Conservation (phyloP, 2,797 vertebrate genomes). For the Siniperca undulata region DNA sequence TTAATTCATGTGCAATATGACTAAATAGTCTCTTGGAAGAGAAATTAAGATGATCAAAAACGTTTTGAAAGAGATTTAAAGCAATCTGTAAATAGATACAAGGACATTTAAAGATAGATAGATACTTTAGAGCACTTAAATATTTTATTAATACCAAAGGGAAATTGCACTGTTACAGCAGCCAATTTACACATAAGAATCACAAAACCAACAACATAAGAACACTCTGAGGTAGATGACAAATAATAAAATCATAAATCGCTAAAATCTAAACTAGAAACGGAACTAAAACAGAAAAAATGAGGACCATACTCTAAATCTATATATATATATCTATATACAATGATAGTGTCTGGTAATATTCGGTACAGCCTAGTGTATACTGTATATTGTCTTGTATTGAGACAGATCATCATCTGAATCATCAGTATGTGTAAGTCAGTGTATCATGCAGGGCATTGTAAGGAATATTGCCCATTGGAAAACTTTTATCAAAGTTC, state of each 20-base stretch:
- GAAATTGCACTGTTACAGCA: not conserved
- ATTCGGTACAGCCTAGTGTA: not conserved
- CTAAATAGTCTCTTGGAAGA: not conserved
- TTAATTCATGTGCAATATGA: conserved; percentile 19
- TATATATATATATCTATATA: not conserved
- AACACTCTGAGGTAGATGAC: not conserved
- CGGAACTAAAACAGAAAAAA: too few relatives aligned
- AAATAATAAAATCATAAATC: not conserved
- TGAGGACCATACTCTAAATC: not conserved
- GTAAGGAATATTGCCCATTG: not conserved
- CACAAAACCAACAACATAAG: too few relatives aligned
- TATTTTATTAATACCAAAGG: too few relatives aligned
- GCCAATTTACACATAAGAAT: too few relatives aligned
- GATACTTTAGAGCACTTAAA: too few relatives aligned
- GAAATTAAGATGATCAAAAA: not conserved
- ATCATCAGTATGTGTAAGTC: not conserved
- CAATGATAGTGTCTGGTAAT: not conserved
- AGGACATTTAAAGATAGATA: not conserved
- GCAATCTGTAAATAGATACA: not conserved
- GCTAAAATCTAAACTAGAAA: too few relatives aligned
- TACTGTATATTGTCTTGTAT: not conserved
- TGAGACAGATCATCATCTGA: not conserved
- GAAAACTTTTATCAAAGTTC: not conserved
- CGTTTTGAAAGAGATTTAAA: not conserved
- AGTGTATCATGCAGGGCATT: too few relatives aligned